These are phyloP conservation scores for Nesidiocoris tenuis DNA, from an alignment of 2,888 invertebrate species.

Conservation along the genomic window DNA sequence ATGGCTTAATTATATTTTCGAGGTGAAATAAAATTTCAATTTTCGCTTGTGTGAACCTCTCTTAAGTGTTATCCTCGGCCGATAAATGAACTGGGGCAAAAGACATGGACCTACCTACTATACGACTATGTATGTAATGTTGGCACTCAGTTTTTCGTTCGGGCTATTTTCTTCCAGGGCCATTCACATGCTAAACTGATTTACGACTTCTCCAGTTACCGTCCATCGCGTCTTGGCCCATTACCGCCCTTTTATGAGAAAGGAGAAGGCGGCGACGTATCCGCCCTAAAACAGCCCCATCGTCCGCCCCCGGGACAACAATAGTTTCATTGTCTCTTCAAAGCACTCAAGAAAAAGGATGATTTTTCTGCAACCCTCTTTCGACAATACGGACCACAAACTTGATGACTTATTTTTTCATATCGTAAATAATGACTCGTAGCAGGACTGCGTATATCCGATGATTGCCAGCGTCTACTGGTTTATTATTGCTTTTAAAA, in stretches of 20 bases:
- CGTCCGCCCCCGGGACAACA: constrained; percentile 13
- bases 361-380: neutral
- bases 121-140: neutral
- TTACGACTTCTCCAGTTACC: constrained; percentile 19
- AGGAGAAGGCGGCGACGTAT: constrained; percentile 5
- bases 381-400: neutral
- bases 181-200: constrained; percentile 32
- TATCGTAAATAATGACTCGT: neutral
- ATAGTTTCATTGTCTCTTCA: constrained; percentile 10
- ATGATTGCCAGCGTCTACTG: neutral
- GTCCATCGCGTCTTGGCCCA: constrained; percentile 19
- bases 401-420: neutral
- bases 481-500: neutral
- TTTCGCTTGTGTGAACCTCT: too few relatives aligned
- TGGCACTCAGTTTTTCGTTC: neutral
- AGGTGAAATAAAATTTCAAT: too few relatives aligned
- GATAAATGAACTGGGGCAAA: neutral
- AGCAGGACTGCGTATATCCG: neutral
- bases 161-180: neutral
- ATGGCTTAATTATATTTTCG: too few relatives aligned
- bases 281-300: neutral
- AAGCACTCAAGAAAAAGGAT: neutral
- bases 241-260: constrained; percentile 15
- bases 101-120: neutral
- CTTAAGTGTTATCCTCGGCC: too few relatives aligned